Conservation (phyloP, 2,113 vertebrate genomes). For the Hippocampus barbouri region DNA sequence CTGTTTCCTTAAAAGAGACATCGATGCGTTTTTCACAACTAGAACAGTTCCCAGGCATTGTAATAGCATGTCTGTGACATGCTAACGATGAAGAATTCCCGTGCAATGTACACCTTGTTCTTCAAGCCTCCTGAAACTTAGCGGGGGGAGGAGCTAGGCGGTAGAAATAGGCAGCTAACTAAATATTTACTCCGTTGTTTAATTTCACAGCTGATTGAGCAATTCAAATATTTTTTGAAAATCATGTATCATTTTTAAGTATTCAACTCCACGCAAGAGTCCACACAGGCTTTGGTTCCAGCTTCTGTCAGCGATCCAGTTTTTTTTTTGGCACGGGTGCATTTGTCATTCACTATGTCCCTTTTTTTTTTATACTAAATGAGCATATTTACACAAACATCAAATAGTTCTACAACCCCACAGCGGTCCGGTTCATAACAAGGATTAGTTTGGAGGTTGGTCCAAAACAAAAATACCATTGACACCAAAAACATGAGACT, state of each 20-base stretch:
- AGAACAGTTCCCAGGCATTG: too few relatives aligned
- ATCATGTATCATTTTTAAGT: background rate
- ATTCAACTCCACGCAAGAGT: background rate
- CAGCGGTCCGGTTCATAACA: background rate
- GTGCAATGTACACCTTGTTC: too few relatives aligned
- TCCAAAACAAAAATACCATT: background rate
- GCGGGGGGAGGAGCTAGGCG: too few relatives aligned
- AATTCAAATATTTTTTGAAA: background rate
- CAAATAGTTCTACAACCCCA: background rate
- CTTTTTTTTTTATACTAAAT: background rate
- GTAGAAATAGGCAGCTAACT: too few relatives aligned
- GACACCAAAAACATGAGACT: conserved; percentile 1
- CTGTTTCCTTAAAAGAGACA: too few relatives aligned
- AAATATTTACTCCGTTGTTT: too few relatives aligned
- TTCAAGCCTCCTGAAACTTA: too few relatives aligned
- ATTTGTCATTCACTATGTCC: background rate
- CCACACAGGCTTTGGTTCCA: background rate
- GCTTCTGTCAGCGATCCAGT: conserved; percentile 32
- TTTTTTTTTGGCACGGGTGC: background rate
- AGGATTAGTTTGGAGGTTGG: background rate
- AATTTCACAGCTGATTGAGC: too few relatives aligned
- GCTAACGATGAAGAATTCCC: too few relatives aligned
- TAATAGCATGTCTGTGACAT: too few relatives aligned
- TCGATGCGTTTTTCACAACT: too few relatives aligned
- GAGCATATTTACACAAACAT: background rate